A percentile compares a stretch with the other conserved stretches of the same genome.
These are phyloP conservation scores for Xerus inauris DNA, from an alignment of 2,113 vertebrate species.

Conservation along the genomic window DNA sequence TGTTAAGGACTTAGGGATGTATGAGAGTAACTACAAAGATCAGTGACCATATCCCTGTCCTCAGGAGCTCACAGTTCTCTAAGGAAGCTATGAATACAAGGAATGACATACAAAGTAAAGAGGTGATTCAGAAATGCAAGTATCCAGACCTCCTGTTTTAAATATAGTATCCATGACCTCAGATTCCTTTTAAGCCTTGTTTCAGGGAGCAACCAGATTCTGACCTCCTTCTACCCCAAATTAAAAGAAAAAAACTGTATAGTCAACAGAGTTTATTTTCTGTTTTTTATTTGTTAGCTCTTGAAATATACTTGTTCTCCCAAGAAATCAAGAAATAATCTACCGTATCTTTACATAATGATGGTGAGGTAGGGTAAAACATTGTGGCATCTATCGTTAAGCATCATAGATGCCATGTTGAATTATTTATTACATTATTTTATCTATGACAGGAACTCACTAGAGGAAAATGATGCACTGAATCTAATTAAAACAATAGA, in stretches of 20 bases:
- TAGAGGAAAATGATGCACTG: background rate
- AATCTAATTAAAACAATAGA: background rate
- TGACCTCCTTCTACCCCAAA: background rate
- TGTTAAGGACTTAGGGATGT: background rate
- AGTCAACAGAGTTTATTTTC: background rate
- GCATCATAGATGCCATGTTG: background rate
- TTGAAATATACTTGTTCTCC: background rate
- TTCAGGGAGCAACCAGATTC: background rate
- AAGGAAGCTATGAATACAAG: background rate
- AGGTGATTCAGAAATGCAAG: background rate
- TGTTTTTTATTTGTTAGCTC: background rate
- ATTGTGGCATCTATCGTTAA: background rate
- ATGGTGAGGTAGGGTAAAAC: background rate
- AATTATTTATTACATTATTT: constrained; percentile 8
- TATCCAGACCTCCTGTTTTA: background rate
- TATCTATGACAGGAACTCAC: background rate
- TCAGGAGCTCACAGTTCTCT: background rate
- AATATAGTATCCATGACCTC: background rate
- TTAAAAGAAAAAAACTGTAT: background rate
- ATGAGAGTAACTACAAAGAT: background rate
- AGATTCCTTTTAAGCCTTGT: background rate
- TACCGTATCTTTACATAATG: background rate
- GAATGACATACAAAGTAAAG: background rate
- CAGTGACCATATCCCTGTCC: background rate
- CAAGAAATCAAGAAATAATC: background rate